Percentiles rank a stretch among this genome's conserved stretches.
Conservation (phyloP, 2,113 vertebrate genomes). For the Falcunculus frontatus region DNA sequence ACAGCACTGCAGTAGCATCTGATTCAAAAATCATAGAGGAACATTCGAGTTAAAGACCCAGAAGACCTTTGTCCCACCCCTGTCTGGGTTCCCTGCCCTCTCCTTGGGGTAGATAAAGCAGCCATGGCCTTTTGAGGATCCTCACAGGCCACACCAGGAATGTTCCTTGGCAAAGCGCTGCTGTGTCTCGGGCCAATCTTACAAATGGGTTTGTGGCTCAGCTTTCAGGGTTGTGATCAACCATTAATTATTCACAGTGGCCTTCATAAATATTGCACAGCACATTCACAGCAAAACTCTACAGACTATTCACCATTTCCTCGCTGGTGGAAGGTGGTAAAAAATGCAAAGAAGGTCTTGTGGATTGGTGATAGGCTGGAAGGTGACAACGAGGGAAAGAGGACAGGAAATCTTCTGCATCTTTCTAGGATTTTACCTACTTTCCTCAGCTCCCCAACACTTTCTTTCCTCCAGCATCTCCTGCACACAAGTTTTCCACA, state of each 20-base stretch:
- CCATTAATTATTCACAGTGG: constrained; percentile 65
- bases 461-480: neutral
- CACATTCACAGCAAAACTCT: neutral
- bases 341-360: neutral
- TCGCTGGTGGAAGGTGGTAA: neutral
- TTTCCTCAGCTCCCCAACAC: neutral
- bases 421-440: neutral
- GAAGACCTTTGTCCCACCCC: neutral
- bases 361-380: neutral
- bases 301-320: neutral
- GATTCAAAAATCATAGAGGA: neutral
- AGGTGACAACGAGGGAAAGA: neutral
- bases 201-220: neutral
- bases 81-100: neutral
- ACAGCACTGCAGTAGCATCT: neutral
- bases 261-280: constrained; percentile 56
- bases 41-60: neutral
- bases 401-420: neutral
- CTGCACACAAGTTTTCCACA: neutral
- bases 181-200: neutral
- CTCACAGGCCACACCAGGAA: neutral
- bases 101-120: neutral
- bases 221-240: constrained; percentile 12
- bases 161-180: fast-evolving
- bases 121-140: neutral